Percentiles rank a stretch among this genome's conserved stretches.
Evolutionary conservation across 1,140 invertebrate species (phyloP).

Genomic region (Argopecten irradians): DNA sequence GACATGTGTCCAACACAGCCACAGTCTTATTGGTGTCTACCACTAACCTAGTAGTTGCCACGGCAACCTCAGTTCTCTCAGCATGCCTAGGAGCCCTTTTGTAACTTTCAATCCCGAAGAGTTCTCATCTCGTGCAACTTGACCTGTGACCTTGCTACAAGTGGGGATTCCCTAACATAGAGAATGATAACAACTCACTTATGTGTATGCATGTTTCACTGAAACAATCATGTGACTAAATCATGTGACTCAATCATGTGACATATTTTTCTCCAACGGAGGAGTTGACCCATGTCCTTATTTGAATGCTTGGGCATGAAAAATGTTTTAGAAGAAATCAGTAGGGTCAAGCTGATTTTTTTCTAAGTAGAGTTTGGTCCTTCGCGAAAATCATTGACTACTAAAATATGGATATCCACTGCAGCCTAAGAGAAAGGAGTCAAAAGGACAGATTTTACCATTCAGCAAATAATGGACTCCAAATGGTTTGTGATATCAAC

Average conservation of each 20-base stretch:
- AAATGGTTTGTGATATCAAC: background rate
- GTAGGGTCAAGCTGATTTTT: background rate
- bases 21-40: background rate
- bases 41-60: slow-evolving; percentile 20
- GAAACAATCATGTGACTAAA: background rate
- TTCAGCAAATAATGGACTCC: background rate
- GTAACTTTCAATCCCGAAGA: slow-evolving; percentile 21
- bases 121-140: slow-evolving; percentile 11
- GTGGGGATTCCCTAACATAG: background rate
- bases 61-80: slow-evolving; percentile 14
- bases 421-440: background rate
- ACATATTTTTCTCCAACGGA: slow-evolving; percentile 12
- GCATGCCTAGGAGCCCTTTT: slow-evolving; percentile 20
- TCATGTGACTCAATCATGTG: background rate
- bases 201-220: slow-evolving; percentile 21
- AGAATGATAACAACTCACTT: slow-evolving; percentile 16
- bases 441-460: background rate
- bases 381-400: too few relatives aligned
- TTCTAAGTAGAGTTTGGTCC: background rate
- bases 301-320: background rate
- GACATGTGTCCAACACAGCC: background rate
- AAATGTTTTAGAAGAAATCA: background rate
- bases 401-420: background rate
- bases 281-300: background rate
- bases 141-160: background rate